Evolutionary conservation across 1,140 invertebrate species (phyloP).

Genomic region (Pogonus chalceus): DNA sequence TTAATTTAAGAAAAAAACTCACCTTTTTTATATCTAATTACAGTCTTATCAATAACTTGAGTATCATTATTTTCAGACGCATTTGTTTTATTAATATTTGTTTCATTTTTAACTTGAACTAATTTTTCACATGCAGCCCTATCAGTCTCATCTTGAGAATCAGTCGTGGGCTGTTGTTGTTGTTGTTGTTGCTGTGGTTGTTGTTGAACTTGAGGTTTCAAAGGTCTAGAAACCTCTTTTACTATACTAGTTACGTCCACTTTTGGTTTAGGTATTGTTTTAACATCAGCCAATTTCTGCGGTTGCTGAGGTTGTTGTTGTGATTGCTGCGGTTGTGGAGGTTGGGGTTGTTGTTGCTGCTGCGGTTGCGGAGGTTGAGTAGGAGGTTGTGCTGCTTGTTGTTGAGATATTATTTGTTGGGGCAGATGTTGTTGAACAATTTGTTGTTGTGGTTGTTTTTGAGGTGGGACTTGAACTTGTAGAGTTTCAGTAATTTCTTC

Average conservation of each 20-base stretch:
- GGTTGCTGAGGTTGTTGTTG: not conserved
- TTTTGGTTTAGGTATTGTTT: constrained; percentile 15
- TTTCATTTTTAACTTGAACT: constrained; percentile 28
- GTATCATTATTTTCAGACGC: not conserved
- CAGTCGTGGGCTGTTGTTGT: constrained; percentile 2
- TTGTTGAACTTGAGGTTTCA: constrained; percentile 13
- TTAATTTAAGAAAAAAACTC: not conserved
- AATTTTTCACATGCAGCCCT: constrained; percentile 22
- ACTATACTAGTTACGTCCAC: constrained; percentile 31
- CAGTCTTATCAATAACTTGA: constrained; percentile 12
- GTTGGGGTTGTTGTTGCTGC: constrained; percentile 2
- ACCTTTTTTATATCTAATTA: constrained; percentile 28
- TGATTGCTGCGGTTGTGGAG: not conserved
- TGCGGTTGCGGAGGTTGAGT: not conserved
- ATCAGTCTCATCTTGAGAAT: constrained; percentile 26
- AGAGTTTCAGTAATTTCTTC: not conserved
- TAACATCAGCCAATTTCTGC: constrained; percentile 11
- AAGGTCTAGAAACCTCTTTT: constrained; percentile 24
- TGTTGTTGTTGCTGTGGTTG: not conserved
- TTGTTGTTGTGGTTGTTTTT: not conserved
- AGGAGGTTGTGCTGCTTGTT: constrained; percentile 15
- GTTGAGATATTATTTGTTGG: too few species aligned
- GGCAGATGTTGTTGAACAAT: not conserved
- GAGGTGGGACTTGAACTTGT: too few species aligned
- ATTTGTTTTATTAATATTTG: constrained; percentile 11